Conservation (phyloP, 2,113 vertebrate species). For the Rhea americana region DNA sequence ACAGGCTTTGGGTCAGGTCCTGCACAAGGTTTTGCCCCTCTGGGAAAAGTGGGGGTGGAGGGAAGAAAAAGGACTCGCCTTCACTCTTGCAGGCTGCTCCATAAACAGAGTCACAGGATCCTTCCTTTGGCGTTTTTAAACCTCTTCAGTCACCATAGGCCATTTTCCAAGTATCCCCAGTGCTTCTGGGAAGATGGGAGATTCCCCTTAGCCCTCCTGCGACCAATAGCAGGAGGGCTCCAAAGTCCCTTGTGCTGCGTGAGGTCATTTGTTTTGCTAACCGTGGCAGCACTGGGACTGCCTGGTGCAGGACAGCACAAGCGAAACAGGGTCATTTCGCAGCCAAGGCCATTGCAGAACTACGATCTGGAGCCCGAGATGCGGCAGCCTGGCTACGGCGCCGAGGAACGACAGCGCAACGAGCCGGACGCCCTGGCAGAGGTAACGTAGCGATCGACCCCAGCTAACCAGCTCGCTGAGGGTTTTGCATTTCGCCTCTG, state of each 20-base stretch:
- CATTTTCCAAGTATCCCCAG: background rate
- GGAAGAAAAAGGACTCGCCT: background rate
- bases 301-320: background rate
- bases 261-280: background rate
- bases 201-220: background rate
- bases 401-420: background rate
- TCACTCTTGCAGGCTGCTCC: background rate
- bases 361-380: accelerated
- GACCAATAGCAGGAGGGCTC: background rate
- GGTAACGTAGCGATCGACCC: background rate
- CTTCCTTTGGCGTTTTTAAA: background rate
- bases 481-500: background rate
- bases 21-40: background rate
- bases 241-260: background rate
- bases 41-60: background rate
- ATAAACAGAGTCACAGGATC: background rate
- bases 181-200: background rate
- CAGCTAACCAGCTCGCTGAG: background rate
- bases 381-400: accelerated
- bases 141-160: background rate
- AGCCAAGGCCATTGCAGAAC: background rate
- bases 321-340: background rate
- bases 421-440: accelerated
- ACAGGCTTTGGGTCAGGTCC: background rate
- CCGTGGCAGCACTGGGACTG: too few species aligned